Base-by-base conservation (phyloP, 2,113 vertebrate genomes). In the Thymallus thymallus region DNA sequence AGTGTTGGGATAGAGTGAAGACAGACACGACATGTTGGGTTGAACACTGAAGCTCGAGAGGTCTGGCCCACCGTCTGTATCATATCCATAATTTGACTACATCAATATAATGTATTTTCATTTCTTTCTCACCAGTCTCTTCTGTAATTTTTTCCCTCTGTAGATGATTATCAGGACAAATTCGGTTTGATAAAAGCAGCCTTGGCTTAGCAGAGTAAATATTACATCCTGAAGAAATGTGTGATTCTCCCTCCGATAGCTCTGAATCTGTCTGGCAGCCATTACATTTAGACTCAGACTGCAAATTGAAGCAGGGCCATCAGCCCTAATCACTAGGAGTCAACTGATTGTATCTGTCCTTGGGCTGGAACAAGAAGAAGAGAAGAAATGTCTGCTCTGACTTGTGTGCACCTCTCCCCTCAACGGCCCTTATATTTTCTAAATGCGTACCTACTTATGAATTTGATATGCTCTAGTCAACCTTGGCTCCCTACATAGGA, bases 231-330 rank as follows among this genome's bases (percentile, higher is more conserved):
- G 29, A 24, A 60, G 4, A 48, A 63, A 69, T 48, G 24, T 76
- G 6, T 46, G 63, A 76, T 35, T 41, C 35, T 41, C 35, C 5
- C 45, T 35, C 12, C n/a, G 32, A 67, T 67, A 69, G 68, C 68
- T 24, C 51, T 69, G 68, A 24, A 22, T 32, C 32, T 20, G 64
- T n/a, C 64, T 12, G 32, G 29, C 32, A n/a, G 32, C 29, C 32
- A 41, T 35, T 35, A 66, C 64, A 30, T 48, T 69, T 45, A 2
- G n/a, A 10, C 68, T 69, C 16, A 2, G n/a, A 10, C 68, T 29
- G 35, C 45, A 68, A 55, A 69, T 56, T 69, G 46, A 69, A 29
- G 46, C 6, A 3, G n/a, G 35, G 26, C 46, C 68, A 29, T 41
- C 68, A 29, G 46, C 18, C 9, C 35, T 41, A 41, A 58, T 60